Conservation (phyloP, 2,888 invertebrate species). For the Pollenia angustigena region DNA sequence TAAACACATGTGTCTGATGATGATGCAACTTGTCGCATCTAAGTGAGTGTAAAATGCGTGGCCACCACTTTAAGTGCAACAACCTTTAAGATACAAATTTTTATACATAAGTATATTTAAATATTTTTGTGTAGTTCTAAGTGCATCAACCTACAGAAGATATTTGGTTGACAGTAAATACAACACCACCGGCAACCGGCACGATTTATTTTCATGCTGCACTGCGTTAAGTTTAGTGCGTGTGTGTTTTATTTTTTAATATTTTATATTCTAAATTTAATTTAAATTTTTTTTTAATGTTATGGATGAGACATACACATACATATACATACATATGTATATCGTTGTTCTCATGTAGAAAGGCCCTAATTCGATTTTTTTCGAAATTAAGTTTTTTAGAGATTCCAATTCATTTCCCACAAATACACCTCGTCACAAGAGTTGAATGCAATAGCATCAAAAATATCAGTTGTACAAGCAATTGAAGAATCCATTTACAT, state of each 20-base stretch:
- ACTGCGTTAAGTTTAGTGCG: constrained; percentile 16
- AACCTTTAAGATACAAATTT: constrained; percentile 50
- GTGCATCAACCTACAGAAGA: constrained; percentile 52
- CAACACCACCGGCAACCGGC: constrained; percentile 57
- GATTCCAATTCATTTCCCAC: too few species aligned
- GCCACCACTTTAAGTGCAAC: constrained; percentile 62
- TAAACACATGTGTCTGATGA: constrained; percentile 7
- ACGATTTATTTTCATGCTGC: constrained; percentile 29
- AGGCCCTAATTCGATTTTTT: too few species aligned
- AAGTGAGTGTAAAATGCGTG: constrained; percentile 58
- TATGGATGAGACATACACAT: constrained; percentile 53
- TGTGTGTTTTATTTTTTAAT: constrained; percentile 17
- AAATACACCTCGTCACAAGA: too few species aligned
- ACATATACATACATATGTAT: too few species aligned
- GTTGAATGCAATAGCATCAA: too few species aligned
- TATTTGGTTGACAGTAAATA: constrained; percentile 43
- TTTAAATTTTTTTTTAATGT: constrained; percentile 47
- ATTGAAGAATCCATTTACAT: too few species aligned
- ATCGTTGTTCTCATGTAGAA: too few species aligned
- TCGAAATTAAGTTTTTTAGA: too few species aligned
- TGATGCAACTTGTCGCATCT: constrained; percentile 26
- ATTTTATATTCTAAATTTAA: constrained; percentile 64
- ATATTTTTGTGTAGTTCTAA: constrained; percentile 55
- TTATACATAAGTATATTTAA: constrained; percentile 1
- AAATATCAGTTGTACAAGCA: too few species aligned